A percentile compares a stretch with the other conserved stretches of the same genome.
Evolutionary conservation across 2,113 vertebrate genomes (phyloP).

Genomic region (Fulmarus glacialis): DNA sequence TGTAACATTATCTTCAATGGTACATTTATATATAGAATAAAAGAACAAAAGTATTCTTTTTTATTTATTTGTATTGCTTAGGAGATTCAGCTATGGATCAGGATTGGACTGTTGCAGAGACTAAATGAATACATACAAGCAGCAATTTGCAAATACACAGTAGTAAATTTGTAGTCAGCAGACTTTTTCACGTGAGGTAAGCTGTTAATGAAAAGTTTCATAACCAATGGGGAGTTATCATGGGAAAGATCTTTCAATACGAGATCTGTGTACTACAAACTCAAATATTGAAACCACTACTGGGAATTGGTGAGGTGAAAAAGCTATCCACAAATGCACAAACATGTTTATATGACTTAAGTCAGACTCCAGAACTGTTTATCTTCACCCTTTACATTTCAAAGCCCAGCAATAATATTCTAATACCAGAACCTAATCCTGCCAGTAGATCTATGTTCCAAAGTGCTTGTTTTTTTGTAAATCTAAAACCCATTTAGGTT

Average conservation of each 20-base stretch:
- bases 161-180: not conserved
- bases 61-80: not conserved
- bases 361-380: not conserved
- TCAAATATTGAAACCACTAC: not conserved
- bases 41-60: not conserved
- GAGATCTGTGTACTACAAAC: not conserved
- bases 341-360: not conserved
- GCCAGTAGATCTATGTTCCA: rapidly evolving
- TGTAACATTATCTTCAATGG: not conserved
- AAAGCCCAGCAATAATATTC: not conserved
- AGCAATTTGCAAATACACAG: not conserved
- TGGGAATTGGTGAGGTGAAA: not conserved
- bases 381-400: not conserved
- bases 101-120: not conserved
- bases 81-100: not conserved
- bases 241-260: not conserved
- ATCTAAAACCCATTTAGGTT: not conserved
- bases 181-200: not conserved
- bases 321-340: not conserved
- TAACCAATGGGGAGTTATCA: not conserved
- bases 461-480: not conserved
- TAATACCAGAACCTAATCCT: not conserved
- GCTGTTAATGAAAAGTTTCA: not conserved
- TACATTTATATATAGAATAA: not conserved
- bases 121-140: not conserved